phyloP scores from a whole-genome alignment of 2,888 invertebrate species.

The Troides helena region DNA sequence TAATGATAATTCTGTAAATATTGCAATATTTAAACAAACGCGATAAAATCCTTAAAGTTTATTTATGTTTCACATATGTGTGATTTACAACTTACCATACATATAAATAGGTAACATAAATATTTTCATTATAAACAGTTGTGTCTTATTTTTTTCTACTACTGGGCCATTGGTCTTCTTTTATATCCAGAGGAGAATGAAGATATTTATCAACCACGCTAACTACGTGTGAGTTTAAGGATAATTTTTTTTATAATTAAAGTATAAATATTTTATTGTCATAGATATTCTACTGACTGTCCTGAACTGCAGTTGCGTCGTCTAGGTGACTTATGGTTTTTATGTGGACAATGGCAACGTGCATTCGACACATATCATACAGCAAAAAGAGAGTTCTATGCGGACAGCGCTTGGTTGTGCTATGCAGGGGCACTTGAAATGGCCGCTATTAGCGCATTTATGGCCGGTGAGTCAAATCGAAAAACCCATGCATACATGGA shows the following conservation, averaged over 20 bases:
- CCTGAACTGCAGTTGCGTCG: constrained; percentile 96
- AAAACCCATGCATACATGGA: constrained; percentile 96
- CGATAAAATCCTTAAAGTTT: no score
- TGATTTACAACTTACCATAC: no score
- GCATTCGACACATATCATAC: constrained; percentile 97
- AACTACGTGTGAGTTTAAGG: no score
- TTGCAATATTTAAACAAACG: no score
- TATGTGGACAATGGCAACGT: constrained; percentile 95
- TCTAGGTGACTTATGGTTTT: constrained; percentile 96
- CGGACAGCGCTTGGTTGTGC: constrained; percentile 98
- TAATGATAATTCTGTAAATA: no score
- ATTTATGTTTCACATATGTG: no score
- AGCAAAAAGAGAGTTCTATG: constrained; percentile 98
- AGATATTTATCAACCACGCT: no score
- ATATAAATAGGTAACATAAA: no score
- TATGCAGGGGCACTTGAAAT: constrained; percentile 98
- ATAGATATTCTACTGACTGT: constrained; percentile 89
- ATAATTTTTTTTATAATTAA: not conserved
- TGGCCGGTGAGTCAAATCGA: constrained; percentile 88
- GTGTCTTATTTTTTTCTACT: no score
- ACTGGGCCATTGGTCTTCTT: no score
- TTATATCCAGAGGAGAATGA: no score
- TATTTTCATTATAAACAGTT: no score
- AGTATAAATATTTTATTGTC: constrained; percentile 33
- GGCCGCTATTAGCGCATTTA: constrained; percentile 95